Percentiles rank a stretch among this genome's conserved stretches.
These are phyloP conservation scores for Caenorhabditis macrosperma DNA, from an alignment of 2,888 invertebrate genomes.

Conservation along the genomic window DNA sequence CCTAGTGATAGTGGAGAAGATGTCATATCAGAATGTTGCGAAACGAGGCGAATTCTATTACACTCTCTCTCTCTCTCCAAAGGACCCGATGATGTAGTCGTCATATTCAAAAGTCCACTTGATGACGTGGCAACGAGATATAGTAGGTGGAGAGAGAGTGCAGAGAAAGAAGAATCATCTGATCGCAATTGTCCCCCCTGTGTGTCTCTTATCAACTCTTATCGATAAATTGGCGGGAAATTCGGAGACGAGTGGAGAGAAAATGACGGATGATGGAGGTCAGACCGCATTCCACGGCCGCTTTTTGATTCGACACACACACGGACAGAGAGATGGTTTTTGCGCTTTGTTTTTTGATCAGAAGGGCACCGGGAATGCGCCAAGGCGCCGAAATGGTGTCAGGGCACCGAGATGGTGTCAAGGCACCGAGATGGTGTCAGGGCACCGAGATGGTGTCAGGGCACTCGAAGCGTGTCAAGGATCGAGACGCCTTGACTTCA, in stretches of 20 bases:
- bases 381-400: too few species aligned
- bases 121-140: background rate
- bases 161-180: conserved; percentile 30
- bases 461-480: too few species aligned
- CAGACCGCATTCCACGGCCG: conserved; percentile 22
- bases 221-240: conserved; percentile 16
- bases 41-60: conserved; percentile 9
- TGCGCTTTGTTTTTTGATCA: too few species aligned
- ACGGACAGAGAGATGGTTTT: too few species aligned
- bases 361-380: too few species aligned
- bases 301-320: background rate
- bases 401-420: too few species aligned
- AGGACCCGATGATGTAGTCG: too few species aligned
- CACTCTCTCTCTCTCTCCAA: conserved; percentile 5
- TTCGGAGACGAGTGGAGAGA: conserved; percentile 3
- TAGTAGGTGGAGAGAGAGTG: background rate
- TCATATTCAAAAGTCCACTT: background rate
- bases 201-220: conserved; percentile 17
- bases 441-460: too few species aligned
- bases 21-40: conserved; percentile 15
- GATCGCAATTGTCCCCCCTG: conserved; percentile 17
- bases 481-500: too few species aligned
- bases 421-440: too few species aligned
- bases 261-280: conserved; percentile 43
- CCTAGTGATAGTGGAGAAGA: background rate